Evolutionary conservation across 2,888 invertebrate genomes (phyloP).

Genomic region (Limnephilus marmoratus): DNA sequence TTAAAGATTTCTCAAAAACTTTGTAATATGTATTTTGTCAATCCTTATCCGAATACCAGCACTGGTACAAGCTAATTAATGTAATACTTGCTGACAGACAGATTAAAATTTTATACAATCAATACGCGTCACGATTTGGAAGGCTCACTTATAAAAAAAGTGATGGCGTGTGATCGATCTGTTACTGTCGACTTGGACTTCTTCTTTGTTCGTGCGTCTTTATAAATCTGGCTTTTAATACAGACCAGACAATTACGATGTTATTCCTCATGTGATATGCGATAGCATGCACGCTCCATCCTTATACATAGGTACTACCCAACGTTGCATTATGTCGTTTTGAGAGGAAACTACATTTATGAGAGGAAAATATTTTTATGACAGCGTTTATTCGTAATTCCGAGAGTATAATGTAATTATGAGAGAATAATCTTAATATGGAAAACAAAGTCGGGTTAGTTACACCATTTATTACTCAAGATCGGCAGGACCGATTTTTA

Average conservation of each 20-base stretch:
- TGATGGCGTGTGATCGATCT: not conserved
- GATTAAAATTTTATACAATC: conserved; percentile 18
- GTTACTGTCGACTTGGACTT: not conserved
- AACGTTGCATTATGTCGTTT: not conserved
- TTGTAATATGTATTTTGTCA: not conserved
- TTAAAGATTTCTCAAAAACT: not conserved
- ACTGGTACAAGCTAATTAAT: conserved; percentile 2
- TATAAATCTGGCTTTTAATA: not conserved
- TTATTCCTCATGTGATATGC: not conserved
- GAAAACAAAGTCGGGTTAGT: no score
- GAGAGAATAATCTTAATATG: no score
- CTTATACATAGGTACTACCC: not conserved
- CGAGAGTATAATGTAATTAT: no score
- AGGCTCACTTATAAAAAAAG: conserved; percentile 8
- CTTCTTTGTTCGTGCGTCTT: not conserved
- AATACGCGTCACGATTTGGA: not conserved
- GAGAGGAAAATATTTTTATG: no score
- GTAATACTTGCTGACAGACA: conserved; percentile 12
- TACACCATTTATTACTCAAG: no score
- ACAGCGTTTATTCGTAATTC: no score
- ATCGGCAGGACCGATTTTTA: no score
- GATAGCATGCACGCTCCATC: not conserved
- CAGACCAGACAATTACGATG: not conserved
- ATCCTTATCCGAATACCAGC: not conserved
- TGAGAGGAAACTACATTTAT: not conserved